phyloP scores from a whole-genome alignment of 2,888 invertebrate species.

The Odontomyia ornata region DNA sequence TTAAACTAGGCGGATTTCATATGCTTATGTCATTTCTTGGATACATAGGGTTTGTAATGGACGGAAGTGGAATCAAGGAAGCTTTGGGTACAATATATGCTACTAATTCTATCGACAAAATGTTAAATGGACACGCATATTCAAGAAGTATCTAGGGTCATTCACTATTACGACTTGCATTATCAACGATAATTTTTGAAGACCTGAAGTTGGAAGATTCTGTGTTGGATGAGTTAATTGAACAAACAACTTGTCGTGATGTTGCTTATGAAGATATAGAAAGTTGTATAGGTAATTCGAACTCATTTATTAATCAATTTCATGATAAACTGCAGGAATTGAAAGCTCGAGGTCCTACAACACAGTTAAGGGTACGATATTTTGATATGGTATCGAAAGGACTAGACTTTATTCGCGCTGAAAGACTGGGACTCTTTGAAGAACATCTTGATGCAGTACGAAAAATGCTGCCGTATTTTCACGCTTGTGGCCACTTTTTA shows the following conservation, averaged over 20 bases:
- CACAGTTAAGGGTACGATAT: too few species aligned
- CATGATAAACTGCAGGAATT: neutral
- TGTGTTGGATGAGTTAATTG: too few species aligned
- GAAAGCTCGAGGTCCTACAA: too few species aligned
- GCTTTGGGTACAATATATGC: conserved; percentile 48
- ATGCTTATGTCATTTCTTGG: conserved; percentile 52
- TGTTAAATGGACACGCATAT: neutral
- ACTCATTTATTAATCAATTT: neutral
- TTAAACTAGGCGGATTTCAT: conserved; percentile 60
- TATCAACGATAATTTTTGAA: too few species aligned
- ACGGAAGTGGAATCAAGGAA: conserved; percentile 52
- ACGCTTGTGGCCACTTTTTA: too few species aligned
- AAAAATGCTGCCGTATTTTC: too few species aligned
- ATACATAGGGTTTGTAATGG: conserved; percentile 50
- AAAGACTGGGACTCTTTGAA: too few species aligned
- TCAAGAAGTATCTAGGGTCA: neutral
- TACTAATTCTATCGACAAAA: neutral
- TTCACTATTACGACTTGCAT: too few species aligned
- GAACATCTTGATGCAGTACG: too few species aligned
- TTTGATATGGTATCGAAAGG: too few species aligned
- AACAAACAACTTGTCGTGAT: neutral
- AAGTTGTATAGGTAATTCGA: neutral
- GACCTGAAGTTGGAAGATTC: too few species aligned
- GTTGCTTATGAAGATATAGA: neutral
- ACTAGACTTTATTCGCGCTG: too few species aligned